These are phyloP conservation scores for Salvelinus alpinus DNA, from an alignment of 2,113 vertebrate species.

Conservation along the genomic window DNA sequence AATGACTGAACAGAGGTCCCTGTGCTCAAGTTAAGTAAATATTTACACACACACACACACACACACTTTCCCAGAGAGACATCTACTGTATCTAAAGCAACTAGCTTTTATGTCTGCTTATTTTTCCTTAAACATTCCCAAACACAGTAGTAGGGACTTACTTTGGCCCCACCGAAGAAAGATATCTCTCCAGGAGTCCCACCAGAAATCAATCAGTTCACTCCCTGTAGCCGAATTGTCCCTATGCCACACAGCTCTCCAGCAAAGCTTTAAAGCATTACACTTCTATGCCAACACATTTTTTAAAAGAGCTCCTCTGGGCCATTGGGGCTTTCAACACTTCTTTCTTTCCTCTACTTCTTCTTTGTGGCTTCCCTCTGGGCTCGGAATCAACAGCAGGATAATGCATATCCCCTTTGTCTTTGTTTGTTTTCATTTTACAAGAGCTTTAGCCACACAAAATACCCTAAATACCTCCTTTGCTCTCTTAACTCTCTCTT, in stretches of 20 bases:
- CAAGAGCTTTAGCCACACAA: conserved; percentile 57
- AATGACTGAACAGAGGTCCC: conserved; percentile 65
- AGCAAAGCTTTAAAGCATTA: conserved; percentile 45
- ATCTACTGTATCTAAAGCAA: conserved; percentile 32
- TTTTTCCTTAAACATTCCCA: conserved; percentile 16
- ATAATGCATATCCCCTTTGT: conserved; percentile 55
- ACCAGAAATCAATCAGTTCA: conserved; percentile 61
- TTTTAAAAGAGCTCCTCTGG: conserved; percentile 36
- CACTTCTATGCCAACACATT: conserved; percentile 28
- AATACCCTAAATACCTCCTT: conserved; percentile 58
- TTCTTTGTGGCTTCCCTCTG: conserved; percentile 45
- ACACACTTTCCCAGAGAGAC: background rate
- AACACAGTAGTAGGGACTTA: conserved; percentile 22
- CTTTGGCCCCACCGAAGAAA: conserved; percentile 18
- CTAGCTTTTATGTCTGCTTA: conserved; percentile 34
- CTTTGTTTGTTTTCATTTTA: conserved; percentile 67
- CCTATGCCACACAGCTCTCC: conserved; percentile 40
- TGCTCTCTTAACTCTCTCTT: conserved; percentile 23
- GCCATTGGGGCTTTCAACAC: conserved; percentile 49
- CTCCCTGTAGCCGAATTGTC: conserved; percentile 26
- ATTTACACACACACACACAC: conserved; percentile 56
- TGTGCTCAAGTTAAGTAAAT: conserved; percentile 71
- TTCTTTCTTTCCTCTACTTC: conserved; percentile 6
- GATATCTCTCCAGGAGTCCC: conserved; percentile 30
- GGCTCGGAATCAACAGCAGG: conserved; percentile 57